Percentiles rank a stretch among this genome's conserved stretches.
Conservation (phyloP, 2,888 invertebrate genomes). For the Bellardia bayeri region DNA sequence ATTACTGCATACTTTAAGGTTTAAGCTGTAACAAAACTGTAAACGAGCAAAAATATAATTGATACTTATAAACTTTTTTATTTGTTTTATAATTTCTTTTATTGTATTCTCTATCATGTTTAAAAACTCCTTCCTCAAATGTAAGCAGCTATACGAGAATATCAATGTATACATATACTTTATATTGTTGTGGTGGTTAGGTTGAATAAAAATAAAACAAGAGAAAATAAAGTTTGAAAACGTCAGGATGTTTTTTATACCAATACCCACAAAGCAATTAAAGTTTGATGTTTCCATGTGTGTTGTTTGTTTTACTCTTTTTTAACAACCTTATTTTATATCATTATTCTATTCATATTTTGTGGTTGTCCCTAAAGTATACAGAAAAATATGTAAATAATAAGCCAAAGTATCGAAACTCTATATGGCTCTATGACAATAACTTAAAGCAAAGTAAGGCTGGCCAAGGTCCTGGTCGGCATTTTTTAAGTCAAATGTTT, state of each 20-base stretch:
- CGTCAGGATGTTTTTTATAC: background rate
- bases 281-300: background rate
- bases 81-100: slow-evolving; percentile 33
- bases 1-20: slow-evolving; percentile 14
- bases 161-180: too few species aligned
- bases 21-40: background rate
- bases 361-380: slow-evolving; percentile 28
- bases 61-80: slow-evolving; percentile 24
- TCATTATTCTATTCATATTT: slow-evolving; percentile 9
- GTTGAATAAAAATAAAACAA: slow-evolving; percentile 6
- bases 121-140: background rate
- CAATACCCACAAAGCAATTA: background rate
- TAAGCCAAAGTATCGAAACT: background rate
- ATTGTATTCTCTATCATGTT: background rate
- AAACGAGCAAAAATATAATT: slow-evolving; percentile 8
- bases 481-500: background rate
- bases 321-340: background rate
- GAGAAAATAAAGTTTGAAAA: slow-evolving; percentile 10
- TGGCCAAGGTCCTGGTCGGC: background rate
- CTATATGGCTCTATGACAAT: background rate
- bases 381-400: slow-evolving; percentile 2
- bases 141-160: background rate
- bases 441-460: background rate
- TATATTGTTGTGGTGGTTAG: slow-evolving; percentile 14
- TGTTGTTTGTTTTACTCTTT: slow-evolving; percentile 17